Evolutionary conservation across 2,113 vertebrate species (phyloP), one percentile per base, ranked within the genome.

Genomic region (Rhinolophus sinicus): DNA sequence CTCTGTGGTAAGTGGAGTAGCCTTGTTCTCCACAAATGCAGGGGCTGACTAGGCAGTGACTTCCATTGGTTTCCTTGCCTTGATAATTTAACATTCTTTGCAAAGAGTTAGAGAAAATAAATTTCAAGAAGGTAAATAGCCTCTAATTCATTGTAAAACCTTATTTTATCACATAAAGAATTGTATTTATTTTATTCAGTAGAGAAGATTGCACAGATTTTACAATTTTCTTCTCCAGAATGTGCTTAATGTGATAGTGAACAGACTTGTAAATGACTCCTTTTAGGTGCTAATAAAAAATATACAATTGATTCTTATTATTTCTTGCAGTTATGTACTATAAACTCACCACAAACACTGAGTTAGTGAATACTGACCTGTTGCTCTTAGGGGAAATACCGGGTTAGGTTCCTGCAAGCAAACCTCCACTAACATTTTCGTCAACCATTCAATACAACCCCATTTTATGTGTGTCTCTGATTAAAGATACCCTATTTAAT

Each of bases 11-110:
- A 94, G 86, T 69, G 24, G 88, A 97, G 73, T 26, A 75, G 26
- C 50, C 94, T 94, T 96, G 33, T 58, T 97, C 60, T 82, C 96
- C 76, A 90, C 60, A 95, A 72, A 94, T 47, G 28, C 67, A 85
- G 62, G 86, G 84, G 6, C 6, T 69, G 76, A 16, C 95, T 96
- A 95, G 69, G 38, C 92, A 40, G n/a, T 64, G 38, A 28, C 19
- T 67, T 64, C 40, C 38, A 33, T 97, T 83, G 89, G 83, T 95
- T 93, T 70, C 73, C 16, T 47, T 86, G 50, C 38, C 30, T 64
- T 91, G 82, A 50, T 64, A 85, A 88, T 80, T 73, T 52, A 65
- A 60, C 38, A 28, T 62, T 56, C 40, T 80, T 82, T 83, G 21
- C 58, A 87, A 75, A 90, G 11, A 88, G 60, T 52, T 64, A 92